phyloP scores from a whole-genome alignment of 2,888 invertebrate genomes.

The Tetropium fuscum region DNA sequence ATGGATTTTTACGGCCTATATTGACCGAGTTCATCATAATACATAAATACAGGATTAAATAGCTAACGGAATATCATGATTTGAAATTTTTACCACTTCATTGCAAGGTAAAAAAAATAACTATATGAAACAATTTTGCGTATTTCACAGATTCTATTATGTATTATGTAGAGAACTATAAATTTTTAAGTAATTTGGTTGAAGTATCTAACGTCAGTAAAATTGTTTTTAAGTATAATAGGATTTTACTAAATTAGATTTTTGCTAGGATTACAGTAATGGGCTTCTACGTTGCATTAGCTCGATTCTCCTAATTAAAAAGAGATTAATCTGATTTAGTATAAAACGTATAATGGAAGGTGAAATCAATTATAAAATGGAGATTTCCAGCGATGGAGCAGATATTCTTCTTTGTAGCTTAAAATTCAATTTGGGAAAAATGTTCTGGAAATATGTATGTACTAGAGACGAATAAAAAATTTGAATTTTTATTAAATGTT shows the following conservation, averaged over 20 bases:
- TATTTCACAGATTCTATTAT: no score
- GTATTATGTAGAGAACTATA: no score
- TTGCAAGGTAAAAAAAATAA: no score
- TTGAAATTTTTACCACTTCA: no score
- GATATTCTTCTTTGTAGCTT: constrained; percentile 9
- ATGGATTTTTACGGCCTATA: no score
- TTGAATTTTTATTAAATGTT: neutral
- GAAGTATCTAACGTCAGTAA: no score
- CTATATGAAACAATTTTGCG: no score
- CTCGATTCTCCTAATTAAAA: constrained; percentile 23
- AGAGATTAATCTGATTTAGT: constrained; percentile 11
- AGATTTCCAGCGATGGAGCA: neutral
- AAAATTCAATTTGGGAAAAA: constrained; percentile 8
- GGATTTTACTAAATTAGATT: constrained; percentile 40
- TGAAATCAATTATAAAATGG: constrained; percentile 20
- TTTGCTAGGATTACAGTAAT: constrained; percentile 20
- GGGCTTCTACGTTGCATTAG: constrained; percentile 25
- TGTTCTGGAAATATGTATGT: constrained; percentile 3
- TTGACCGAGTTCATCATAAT: no score
- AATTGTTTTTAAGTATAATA: constrained; percentile 43
- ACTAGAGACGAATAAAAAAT: neutral
- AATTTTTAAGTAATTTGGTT: no score
- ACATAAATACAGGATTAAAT: no score
- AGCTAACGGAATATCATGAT: no score
- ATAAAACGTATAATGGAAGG: constrained; percentile 17